These are phyloP conservation scores for Diadophis punctatus DNA, from an alignment of 2,113 vertebrate genomes.

Conservation along the genomic window DNA sequence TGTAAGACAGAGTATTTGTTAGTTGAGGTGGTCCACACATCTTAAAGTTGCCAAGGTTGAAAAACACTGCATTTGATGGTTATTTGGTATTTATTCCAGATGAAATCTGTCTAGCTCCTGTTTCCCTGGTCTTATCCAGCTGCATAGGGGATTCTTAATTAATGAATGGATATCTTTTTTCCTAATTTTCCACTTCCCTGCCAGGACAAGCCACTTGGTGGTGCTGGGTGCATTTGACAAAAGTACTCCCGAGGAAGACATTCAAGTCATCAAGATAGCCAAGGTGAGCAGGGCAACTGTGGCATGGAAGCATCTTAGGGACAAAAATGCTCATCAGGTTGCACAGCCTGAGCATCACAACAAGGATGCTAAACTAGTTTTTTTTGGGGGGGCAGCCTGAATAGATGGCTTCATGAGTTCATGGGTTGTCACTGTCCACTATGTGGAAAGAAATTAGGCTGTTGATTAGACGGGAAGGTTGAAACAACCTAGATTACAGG, in stretches of 20 bases:
- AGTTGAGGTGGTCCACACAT: neutral
- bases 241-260: conserved; percentile 41
- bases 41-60: neutral
- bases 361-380: conserved; percentile 60
- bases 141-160: neutral
- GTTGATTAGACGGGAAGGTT: neutral
- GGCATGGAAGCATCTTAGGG: neutral
- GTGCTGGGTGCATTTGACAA: conserved; percentile 82
- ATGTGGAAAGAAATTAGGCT: neutral
- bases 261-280: conserved; percentile 72
- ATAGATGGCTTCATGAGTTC: conserved; percentile 72
- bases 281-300: conserved; percentile 71
- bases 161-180: no score
- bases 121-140: neutral
- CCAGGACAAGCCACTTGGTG: conserved; percentile 74
- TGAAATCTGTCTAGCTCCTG: neutral
- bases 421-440: conserved; percentile 59
- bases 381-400: conserved; percentile 55
- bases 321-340: neutral
- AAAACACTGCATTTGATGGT: neutral
- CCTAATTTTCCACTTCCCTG: neutral
- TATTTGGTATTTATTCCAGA: neutral
- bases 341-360: neutral
- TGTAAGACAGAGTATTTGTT: no score
- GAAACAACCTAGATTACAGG: neutral